phyloP scores from a whole-genome alignment of 1,140 invertebrate species.

The Drosophila guanche region DNA sequence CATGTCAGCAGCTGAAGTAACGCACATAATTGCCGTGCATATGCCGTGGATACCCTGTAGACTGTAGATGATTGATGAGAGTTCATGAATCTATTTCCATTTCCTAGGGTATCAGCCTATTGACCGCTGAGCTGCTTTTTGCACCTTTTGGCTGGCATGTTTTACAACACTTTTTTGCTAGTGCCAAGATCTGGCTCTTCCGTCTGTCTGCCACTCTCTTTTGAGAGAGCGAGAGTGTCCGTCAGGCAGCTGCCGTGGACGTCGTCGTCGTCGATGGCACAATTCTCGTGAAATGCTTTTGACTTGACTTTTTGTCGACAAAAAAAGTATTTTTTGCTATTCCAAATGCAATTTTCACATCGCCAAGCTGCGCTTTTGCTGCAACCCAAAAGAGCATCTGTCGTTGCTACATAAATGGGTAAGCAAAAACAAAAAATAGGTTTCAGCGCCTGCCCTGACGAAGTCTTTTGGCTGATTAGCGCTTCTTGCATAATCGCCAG shows the following conservation, averaged over 20 bases:
- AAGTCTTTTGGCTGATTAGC: conserved; percentile 39
- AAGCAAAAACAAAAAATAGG: background rate
- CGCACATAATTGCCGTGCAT: conserved; percentile 66
- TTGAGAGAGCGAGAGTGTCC: conserved; percentile 12
- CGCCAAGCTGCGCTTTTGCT: conserved; percentile 51
- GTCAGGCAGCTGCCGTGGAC: conserved; percentile 50
- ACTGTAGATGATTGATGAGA: too few species aligned
- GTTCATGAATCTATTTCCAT: too few species aligned
- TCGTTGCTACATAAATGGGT: background rate
- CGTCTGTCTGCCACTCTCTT: conserved; percentile 5
- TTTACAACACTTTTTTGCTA: conserved; percentile 56
- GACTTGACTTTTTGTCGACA: conserved; percentile 39
- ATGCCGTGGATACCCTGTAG: conserved; percentile 27
- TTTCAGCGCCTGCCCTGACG: conserved; percentile 15
- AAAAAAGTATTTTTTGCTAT: conserved; percentile 19
- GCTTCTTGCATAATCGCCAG: conserved; percentile 62
- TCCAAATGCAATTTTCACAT: conserved; percentile 58
- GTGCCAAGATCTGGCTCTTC: conserved; percentile 21
- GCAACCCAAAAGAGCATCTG: conserved; percentile 1
- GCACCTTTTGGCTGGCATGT: conserved; percentile 40
- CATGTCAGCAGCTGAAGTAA: conserved; percentile 69
- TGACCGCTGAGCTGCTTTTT: background rate
- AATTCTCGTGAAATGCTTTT: conserved; percentile 38
- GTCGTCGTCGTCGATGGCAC: conserved; percentile 29
- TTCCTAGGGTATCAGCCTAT: background rate